Evolutionary conservation across 64 coral and sea anemone genomes (phyloP).

Genomic region (Orbicella faveolata): DNA sequence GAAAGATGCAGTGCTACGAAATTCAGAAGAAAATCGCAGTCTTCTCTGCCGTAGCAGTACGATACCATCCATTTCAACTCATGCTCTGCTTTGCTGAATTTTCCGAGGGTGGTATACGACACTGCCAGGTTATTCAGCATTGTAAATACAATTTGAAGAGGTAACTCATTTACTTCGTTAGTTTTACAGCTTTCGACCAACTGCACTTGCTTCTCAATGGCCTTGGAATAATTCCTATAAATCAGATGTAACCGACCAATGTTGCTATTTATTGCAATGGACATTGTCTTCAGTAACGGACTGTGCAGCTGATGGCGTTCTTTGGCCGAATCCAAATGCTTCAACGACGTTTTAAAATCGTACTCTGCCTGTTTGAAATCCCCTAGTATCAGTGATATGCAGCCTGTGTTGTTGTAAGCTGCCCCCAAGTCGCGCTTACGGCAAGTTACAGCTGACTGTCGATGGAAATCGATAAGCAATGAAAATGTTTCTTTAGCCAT

Average conservation of each 20-base stretch:
- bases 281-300: background rate
- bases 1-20: background rate
- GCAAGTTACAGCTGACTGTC: background rate
- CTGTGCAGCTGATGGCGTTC: rapidly evolving
- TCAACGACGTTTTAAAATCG: background rate
- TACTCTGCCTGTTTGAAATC: background rate
- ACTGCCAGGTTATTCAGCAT: background rate
- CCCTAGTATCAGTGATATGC: background rate
- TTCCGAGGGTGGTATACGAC: background rate
- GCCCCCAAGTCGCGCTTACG: background rate
- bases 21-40: background rate
- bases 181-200: background rate
- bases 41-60: background rate
- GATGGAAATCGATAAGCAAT: background rate
- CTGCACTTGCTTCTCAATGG: background rate
- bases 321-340: background rate
- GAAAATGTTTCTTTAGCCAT: background rate
- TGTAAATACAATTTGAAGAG: constrained; percentile 8
- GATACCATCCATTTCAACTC: background rate
- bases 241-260: background rate
- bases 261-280: background rate
- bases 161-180: background rate
- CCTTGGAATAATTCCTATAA: background rate
- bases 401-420: constrained; percentile 17
- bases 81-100: background rate